These are phyloP conservation scores for Archivesica marissinica DNA, from an alignment of 1,140 invertebrate genomes.

Conservation along the genomic window DNA sequence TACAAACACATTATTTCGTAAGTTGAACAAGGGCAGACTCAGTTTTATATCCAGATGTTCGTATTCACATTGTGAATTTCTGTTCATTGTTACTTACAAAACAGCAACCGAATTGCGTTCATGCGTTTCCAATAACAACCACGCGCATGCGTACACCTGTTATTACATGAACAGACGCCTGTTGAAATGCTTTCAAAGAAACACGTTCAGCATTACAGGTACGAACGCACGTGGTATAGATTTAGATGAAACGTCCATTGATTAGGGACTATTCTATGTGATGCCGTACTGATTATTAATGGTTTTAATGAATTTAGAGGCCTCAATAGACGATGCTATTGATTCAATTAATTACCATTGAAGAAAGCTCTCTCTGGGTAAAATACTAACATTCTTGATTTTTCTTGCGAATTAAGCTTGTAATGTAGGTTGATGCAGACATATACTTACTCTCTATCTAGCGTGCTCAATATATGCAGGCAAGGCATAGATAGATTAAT, in stretches of 20 bases:
- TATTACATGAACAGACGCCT: constrained; percentile 29
- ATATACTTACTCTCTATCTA: too few species aligned
- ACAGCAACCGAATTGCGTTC: constrained; percentile 7
- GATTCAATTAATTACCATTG: neutral
- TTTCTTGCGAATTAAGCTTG: neutral
- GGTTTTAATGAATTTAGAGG: constrained; percentile 4
- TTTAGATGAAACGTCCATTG: neutral
- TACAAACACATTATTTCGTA: too few species aligned
- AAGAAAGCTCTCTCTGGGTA: neutral
- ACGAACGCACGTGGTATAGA: constrained; percentile 1
- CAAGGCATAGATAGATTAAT: too few species aligned
- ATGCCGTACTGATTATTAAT: neutral
- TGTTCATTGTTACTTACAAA: neutral
- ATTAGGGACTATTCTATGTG: neutral
- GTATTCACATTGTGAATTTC: constrained; percentile 8
- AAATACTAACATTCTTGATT: neutral
- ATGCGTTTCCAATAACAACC: constrained; percentile 15
- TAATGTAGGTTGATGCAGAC: too few species aligned
- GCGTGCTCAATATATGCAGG: too few species aligned
- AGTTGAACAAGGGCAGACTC: too few species aligned
- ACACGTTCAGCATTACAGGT: neutral
- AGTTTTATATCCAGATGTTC: neutral
- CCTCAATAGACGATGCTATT: constrained; percentile 1
- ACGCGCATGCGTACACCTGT: neutral
- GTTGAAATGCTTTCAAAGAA: constrained; percentile 9